Percentiles rank a stretch among this genome's conserved stretches.
phyloP scores from a whole-genome alignment of 2,113 vertebrate species.

The Lontra canadensis region DNA sequence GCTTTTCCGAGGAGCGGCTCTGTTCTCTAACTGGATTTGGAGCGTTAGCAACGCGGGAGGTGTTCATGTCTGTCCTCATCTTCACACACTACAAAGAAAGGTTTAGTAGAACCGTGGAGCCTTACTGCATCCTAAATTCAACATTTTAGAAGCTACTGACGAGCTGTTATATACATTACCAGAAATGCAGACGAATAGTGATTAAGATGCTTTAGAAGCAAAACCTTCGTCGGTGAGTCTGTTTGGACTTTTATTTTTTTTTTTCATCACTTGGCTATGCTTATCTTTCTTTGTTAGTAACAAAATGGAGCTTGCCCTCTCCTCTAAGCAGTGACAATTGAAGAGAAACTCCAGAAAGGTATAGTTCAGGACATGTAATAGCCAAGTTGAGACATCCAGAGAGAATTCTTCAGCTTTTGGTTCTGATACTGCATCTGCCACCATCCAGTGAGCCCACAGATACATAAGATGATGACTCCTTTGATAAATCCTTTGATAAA shows the following conservation, averaged over 20 bases:
- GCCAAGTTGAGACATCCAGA: background rate
- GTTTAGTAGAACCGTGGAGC: background rate
- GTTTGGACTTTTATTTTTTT: background rate
- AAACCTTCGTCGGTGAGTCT: background rate
- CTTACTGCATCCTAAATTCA: background rate
- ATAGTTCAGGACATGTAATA: background rate
- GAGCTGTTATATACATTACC: background rate
- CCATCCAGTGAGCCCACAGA: background rate
- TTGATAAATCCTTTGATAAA: background rate
- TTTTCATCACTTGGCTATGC: background rate
- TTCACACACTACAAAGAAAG: background rate
- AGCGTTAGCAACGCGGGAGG: background rate
- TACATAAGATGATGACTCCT: background rate
- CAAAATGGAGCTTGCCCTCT: background rate
- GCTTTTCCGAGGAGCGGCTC: background rate
- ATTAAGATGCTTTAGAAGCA: slow-evolving; percentile 1
- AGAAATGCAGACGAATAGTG: background rate
- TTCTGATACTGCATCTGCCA: background rate
- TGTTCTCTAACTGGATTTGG: background rate
- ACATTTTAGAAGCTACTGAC: background rate
- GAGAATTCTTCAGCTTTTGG: background rate
- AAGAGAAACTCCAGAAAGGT: background rate
- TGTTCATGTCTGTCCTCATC: background rate
- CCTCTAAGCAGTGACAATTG: background rate
- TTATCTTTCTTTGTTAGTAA: background rate